Evolutionary conservation across 64 coral and sea anemone species (phyloP), one percentile per base, ranked within the genome.

Genomic region (Stichodactyla helianthus): DNA sequence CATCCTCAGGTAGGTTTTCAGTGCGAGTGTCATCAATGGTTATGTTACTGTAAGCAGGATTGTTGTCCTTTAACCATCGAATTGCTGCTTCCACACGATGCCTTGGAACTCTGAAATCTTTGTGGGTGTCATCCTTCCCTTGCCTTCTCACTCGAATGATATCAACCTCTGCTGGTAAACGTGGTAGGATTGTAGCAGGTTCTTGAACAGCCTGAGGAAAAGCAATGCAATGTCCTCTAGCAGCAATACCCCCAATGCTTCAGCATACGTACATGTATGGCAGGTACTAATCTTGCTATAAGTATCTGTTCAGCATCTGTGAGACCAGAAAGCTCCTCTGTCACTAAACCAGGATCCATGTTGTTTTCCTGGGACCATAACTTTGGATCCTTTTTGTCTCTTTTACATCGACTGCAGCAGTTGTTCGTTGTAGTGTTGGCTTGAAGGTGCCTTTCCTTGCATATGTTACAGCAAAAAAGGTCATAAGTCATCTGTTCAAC

Each of bases 271-370:
- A 88, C 71, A 78, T 79, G 71, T 52, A 85, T 84, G 11, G 82
- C 82, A 20, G 82, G 82, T 17, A 59, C 82, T 18, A 85, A 13
- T 56, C 89, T 85, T 25, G 89, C 82, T 77, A 90, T 79, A 9
- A 90, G 82, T 82, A 90, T 90, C 74, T 90, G 82, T 63, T 85
- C 89, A 27, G 82, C 62, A 55, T 90, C 82, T 85, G 89, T 77
- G 53, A 90, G 19, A 59, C 52, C 65, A 35, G 18, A 28, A 12
- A 90, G 68, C 25, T 85, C 50, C 17, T 55, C 82, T 56, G 89
- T 82, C 20, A 90, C 51, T 12, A 25, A 12, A 15, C 16, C 54
- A 53, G 89, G 82, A 51, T 90, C 89, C 89, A 91, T 91, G 82
- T 91, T 52, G 70, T 91, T 91, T 13, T 77, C 89, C 52, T 14